Base-by-base conservation (phyloP, 2,113 vertebrate species). In the Rostratula benghalensis region DNA sequence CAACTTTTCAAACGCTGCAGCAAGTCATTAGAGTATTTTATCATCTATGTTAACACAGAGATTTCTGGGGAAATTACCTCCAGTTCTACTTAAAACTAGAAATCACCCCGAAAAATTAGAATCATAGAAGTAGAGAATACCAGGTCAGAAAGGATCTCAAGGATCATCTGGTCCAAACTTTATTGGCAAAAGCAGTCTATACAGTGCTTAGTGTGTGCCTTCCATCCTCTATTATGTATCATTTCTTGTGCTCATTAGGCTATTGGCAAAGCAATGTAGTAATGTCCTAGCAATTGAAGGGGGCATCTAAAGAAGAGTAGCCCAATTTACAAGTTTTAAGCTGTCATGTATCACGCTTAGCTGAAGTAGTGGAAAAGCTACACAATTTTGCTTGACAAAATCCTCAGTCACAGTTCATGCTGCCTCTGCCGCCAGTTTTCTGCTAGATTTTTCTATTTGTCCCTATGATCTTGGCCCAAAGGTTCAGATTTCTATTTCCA, bases 151-250 rank as follows among this genome's bases (percentile, higher is more conserved):
- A 37, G 37, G 61, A 64, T 7, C 8, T 30, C 27, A 41, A 41
- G 19, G 37, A 64, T 64, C 27, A 30, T 21, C 27, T 64, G 61
- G 37, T 64, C 37, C 61, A 41, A 13, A 18, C 61, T 63, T 39
- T 63, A 25, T 20, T 63, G 37, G 60, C 25, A 63, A 63, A 28
- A 39, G 15, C 16, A 24, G 25, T 63, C 60, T 39, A 19, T 35
- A 61, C 60, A 61, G 25, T 28, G 37, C 37, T 63, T 28, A 51
- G 4, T 2, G 18, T 64, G 31, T 30, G 46, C 3, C 14, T 61
- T 46, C 70, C n/a, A 6, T 10, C 7, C 5, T n/a, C 19, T 17
- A 3, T 14, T 30, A 20, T 0, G 0, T 67, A 41, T n/a, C 7
- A 15, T 31, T 60, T 46, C 39, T 46, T 46, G 24, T 51, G 41